These are phyloP conservation scores for Temnothorax ravouxi DNA, from an alignment of 2,888 invertebrate species.

Conservation along the genomic window DNA sequence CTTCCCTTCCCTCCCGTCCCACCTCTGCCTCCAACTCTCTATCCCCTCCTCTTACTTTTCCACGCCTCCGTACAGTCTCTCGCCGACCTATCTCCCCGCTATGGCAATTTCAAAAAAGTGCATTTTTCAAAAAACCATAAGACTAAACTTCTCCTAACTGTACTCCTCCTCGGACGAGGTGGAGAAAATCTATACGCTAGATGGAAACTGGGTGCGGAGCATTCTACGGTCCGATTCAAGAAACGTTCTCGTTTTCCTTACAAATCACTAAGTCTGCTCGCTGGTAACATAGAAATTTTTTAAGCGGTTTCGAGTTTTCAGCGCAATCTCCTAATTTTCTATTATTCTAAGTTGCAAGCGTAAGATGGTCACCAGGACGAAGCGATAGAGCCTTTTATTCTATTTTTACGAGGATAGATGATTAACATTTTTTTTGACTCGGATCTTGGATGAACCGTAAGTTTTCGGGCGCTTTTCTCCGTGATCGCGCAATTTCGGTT, in stretches of 20 bases:
- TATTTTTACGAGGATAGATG: not conserved
- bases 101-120: constrained; percentile 66
- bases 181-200: constrained; percentile 81
- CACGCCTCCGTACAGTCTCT: constrained; percentile 56
- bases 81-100: constrained; percentile 58
- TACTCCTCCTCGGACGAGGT: constrained; percentile 74
- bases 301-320: not conserved
- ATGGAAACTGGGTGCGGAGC: constrained; percentile 62
- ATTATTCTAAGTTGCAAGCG: not conserved
- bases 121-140: constrained; percentile 69
- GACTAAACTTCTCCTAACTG: constrained; percentile 76
- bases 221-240: constrained; percentile 75
- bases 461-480: constrained; percentile 19
- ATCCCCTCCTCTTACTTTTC: constrained; percentile 63
- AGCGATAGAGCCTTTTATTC: not conserved
- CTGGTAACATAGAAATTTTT: not conserved
- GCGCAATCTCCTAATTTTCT: too few relatives aligned
- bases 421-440: constrained; percentile 30
- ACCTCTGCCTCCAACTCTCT: constrained; percentile 42
- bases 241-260: constrained; percentile 46
- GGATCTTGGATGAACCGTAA: constrained; percentile 20
- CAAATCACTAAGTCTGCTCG: not conserved
- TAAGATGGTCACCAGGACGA: too few relatives aligned
- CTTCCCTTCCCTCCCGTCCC: constrained; percentile 50
- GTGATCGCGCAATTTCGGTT: constrained; percentile 43